phyloP scores from a whole-genome alignment of 2,113 vertebrate genomes.

The Macaca fascicularis region T2T-MFA8v1.1 NC_088393.1:8024001-8024500 shows the following conservation, averaged over 20 bases:
- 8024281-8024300: not conserved
- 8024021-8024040: accelerated
- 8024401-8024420: not conserved
- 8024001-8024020: accelerated
- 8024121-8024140: not conserved
- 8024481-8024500: not conserved
- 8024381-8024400: not conserved
- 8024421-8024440: not conserved
- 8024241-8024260: not conserved
- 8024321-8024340: conserved; percentile 7
- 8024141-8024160: not conserved
- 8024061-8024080: not conserved
- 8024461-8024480: not conserved
- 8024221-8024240: not conserved
- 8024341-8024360: not conserved
- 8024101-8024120: not conserved
- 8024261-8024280: not conserved
- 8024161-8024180: not conserved
- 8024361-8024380: not conserved
- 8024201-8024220: not conserved
- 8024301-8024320: not conserved
- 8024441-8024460: not conserved
- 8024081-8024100: not conserved
- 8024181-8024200: not conserved
- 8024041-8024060: not conserved